phyloP scores from a whole-genome alignment of 2,113 vertebrate species.

The Crocuta crocuta region DNA sequence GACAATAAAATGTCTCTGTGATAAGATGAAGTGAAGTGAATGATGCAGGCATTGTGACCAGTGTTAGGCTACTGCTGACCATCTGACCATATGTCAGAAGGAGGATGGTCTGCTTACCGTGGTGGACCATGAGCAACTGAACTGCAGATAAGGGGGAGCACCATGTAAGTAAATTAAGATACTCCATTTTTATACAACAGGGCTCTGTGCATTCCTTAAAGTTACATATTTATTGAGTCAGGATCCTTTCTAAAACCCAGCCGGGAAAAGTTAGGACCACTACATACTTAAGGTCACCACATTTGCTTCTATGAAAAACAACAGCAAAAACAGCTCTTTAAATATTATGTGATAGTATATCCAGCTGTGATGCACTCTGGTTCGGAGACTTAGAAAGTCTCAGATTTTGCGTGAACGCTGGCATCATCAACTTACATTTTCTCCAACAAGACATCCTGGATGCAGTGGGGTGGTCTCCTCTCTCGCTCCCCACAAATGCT shows the following conservation, averaged over 20 bases:
- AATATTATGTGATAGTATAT: not conserved
- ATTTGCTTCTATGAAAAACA: not conserved
- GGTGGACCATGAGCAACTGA: not conserved
- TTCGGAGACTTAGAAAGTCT: not conserved
- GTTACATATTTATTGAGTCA: not conserved
- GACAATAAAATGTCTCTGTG: not conserved
- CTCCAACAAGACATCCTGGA: constrained; percentile 18
- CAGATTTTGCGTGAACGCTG: constrained; percentile 1
- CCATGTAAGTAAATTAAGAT: not conserved
- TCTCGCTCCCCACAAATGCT: not conserved
- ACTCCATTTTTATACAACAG: not conserved
- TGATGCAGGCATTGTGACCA: not conserved
- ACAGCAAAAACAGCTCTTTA: not conserved
- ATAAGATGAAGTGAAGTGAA: not conserved
- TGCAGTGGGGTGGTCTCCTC: not conserved
- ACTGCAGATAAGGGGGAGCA: not conserved
- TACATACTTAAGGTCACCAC: not conserved
- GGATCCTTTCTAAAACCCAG: not conserved
- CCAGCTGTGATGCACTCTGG: not conserved
- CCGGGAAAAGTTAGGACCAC: not conserved
- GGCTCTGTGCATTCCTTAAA: not conserved
- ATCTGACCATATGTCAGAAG: not conserved
- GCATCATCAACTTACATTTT: constrained; percentile 46
- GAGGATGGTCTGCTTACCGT: not conserved
- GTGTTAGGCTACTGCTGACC: not conserved